Percentiles rank a stretch among this genome's conserved stretches.
These are phyloP conservation scores for Ctenodactylus gundi DNA, from an alignment of 2,113 vertebrate species.

Conservation along the genomic window DNA sequence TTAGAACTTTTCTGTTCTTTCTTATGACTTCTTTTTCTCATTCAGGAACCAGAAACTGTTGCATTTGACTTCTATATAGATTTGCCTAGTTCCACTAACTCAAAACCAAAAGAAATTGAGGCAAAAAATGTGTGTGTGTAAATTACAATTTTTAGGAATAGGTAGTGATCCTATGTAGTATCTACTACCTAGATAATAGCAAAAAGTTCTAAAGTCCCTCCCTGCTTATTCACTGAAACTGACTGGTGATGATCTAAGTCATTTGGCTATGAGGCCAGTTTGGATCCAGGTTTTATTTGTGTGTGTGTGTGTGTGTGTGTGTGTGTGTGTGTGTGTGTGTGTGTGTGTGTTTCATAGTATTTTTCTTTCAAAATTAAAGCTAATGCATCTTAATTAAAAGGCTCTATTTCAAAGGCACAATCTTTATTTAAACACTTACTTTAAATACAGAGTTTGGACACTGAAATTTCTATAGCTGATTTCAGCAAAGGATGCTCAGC, in stretches of 20 bases:
- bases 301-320: not conserved
- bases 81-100: not conserved
- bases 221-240: not conserved
- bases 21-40: not conserved
- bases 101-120: not conserved
- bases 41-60: not conserved
- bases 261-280: not conserved
- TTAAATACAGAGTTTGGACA: not conserved
- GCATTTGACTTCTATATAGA: not conserved
- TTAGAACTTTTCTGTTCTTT: too few relatives aligned
- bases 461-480: not conserved
- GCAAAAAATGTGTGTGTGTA: not conserved
- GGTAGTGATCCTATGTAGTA: not conserved
- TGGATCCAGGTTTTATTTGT: not conserved
- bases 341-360: not conserved
- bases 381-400: not conserved
- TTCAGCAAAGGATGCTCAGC: not conserved
- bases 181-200: not conserved
- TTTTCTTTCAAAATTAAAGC: not conserved
- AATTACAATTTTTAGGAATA: accelerated
- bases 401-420: not conserved
- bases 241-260: not conserved
- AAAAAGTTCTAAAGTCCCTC: not conserved
- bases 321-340: not conserved
- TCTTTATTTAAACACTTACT: not conserved